A percentile compares a stretch with the other conserved stretches of the same genome.
Evolutionary conservation across 2,888 invertebrate species (phyloP).

Genomic region (Limnephilus marmoratus): DNA sequence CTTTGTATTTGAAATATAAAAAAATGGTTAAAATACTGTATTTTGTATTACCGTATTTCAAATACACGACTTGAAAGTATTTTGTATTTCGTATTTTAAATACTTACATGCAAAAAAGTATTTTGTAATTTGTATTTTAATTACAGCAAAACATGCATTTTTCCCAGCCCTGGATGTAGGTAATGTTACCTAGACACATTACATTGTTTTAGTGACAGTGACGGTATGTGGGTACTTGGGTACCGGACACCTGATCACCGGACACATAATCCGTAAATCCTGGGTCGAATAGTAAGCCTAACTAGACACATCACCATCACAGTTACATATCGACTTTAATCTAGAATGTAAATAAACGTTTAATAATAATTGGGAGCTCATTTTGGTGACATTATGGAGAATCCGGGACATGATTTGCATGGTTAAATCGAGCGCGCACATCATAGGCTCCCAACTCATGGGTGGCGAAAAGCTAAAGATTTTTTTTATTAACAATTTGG

Average conservation of each 20-base stretch:
- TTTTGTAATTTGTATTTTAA: too few species aligned
- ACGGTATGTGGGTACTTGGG: background rate
- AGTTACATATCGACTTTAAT: background rate
- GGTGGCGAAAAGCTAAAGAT: too few species aligned
- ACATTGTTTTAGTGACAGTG: background rate
- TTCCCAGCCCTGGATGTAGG: too few species aligned
- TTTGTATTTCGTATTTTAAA: too few species aligned
- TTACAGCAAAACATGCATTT: too few species aligned
- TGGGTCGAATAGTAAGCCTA: background rate
- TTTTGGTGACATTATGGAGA: background rate
- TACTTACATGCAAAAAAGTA: too few species aligned
- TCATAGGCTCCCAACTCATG: background rate
- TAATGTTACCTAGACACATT: background rate
- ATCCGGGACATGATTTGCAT: background rate
- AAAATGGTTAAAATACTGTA: too few species aligned
- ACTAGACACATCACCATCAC: background rate
- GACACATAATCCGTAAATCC: constrained; percentile 11
- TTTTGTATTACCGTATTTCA: too few species aligned
- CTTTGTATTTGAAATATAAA: too few species aligned
- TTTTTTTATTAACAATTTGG: too few species aligned
- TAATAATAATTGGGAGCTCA: background rate
- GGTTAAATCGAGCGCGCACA: background rate
- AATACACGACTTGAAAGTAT: too few species aligned
- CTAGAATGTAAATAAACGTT: background rate
- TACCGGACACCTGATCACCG: background rate